A percentile compares a stretch with the other conserved stretches of the same genome.
Evolutionary conservation across 2,113 vertebrate genomes (phyloP).

Genomic region (Pogonocichla stellata): DNA sequence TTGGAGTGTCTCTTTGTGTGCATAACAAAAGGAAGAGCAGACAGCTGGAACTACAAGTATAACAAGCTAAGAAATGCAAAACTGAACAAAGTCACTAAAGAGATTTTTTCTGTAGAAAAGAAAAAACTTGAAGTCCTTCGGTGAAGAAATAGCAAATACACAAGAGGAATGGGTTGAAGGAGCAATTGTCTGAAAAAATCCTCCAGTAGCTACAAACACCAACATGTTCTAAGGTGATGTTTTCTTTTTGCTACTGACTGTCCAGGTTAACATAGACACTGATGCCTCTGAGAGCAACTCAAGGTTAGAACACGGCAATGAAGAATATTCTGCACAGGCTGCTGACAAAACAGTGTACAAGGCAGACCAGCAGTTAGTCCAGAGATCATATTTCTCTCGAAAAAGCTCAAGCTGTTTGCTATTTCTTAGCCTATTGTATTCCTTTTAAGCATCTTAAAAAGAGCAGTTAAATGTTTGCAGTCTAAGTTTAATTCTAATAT

Average conservation of each 20-base stretch:
- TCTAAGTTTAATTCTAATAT: background rate
- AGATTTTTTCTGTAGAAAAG: background rate
- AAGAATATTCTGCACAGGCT: background rate
- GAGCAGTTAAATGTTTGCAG: background rate
- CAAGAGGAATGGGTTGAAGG: background rate
- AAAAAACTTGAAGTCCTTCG: background rate
- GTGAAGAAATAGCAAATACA: background rate
- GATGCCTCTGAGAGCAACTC: background rate
- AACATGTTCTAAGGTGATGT: background rate
- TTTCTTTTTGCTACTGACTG: background rate
- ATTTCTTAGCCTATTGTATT: background rate
- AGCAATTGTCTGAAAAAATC: background rate
- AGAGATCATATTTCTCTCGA: background rate
- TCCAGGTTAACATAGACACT: background rate
- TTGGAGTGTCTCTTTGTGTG: background rate
- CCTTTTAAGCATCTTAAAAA: background rate
- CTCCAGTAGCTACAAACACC: background rate
- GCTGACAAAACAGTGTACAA: background rate
- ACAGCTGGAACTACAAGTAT: background rate
- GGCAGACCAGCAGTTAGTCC: background rate
- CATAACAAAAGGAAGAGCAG: background rate
- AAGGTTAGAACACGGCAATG: background rate
- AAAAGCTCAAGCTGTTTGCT: background rate
- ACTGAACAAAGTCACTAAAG: background rate
- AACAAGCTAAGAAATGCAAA: slow-evolving; percentile 8